Base-by-base conservation (phyloP, 2,888 invertebrate species). In the Lasioglossum figueresi region DNA sequence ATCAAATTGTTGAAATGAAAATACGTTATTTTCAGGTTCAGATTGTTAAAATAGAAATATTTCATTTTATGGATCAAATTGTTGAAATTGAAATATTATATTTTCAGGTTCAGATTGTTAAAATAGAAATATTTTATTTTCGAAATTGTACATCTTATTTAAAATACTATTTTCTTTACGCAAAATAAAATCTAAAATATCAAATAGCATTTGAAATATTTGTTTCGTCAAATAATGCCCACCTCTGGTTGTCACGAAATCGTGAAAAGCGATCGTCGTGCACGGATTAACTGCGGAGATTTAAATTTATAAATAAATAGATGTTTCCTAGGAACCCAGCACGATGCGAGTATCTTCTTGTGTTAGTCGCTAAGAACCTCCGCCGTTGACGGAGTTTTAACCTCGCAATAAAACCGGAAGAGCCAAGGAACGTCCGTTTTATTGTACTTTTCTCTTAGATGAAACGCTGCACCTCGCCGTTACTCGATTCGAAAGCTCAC, bases 401-500 rank as follows among this genome's bases (percentile, higher is more conserved):
- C 8, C 59, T 59, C 12, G 59, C 59, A 59, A 27, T 27, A 27
- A 27, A 59, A 59, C 59, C 4, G 14, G 4, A 5, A 12, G 14
- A 27, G 1, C 27, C 5, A 5, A 14, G 27, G 14, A 14, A 8
- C 27, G 59, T 59, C 59, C 59, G 27, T 59, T 59, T 59, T 14
- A 59, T 59, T 59, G 14, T 14, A 27, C 27, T 27, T 12, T 59
- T 59, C 14, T 59, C 27, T 59, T 27, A 31, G 31, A 66, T 16
- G 19, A 66, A 66, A 31, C 19, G 2, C 31, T 31, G 63, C 31
- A 27, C 63, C 31, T 27, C 31, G 66, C 16, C 8, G 34, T 66
- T 66, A 34, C 19, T 34, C 34, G 27, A 31, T 66, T 68, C 68
- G 37, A 68, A 68, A 68, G 43, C 68, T 82, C 52, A 78, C 82